Conservation (phyloP, 2,113 vertebrate species). For the Cyanistes caeruleus region DNA sequence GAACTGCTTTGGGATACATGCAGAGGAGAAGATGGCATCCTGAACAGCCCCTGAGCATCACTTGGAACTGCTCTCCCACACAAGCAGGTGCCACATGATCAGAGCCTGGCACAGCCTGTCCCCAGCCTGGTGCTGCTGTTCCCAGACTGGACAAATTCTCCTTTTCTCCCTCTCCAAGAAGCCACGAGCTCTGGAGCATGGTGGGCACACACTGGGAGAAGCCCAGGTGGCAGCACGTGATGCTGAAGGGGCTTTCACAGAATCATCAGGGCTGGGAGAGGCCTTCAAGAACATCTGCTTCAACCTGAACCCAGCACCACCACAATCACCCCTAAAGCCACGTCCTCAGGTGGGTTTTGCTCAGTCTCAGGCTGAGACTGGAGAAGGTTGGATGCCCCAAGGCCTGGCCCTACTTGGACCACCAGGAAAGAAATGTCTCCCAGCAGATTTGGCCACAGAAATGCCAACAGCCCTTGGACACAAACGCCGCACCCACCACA, state of each 20-base stretch:
- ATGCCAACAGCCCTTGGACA: not conserved
- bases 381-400: not conserved
- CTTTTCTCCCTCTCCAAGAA: not conserved
- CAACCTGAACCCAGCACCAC: not conserved
- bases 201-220: not conserved
- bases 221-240: rapidly evolving
- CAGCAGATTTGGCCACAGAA: not conserved
- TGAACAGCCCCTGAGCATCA: not conserved
- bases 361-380: not conserved
- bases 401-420: not conserved
- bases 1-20: rapidly evolving
- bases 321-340: not conserved
- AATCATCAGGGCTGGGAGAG: not conserved
- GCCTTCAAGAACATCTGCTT: not conserved
- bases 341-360: not conserved
- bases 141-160: not conserved
- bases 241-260: not conserved
- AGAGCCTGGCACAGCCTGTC: rapidly evolving
- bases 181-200: rapidly evolving
- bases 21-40: not conserved
- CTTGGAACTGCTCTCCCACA: not conserved
- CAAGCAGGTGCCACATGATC: not conserved
- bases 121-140: not conserved
- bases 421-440: not conserved
- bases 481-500: rapidly evolving